phyloP scores from a whole-genome alignment of 2,113 vertebrate species.

The Jaculus jaculus region DNA sequence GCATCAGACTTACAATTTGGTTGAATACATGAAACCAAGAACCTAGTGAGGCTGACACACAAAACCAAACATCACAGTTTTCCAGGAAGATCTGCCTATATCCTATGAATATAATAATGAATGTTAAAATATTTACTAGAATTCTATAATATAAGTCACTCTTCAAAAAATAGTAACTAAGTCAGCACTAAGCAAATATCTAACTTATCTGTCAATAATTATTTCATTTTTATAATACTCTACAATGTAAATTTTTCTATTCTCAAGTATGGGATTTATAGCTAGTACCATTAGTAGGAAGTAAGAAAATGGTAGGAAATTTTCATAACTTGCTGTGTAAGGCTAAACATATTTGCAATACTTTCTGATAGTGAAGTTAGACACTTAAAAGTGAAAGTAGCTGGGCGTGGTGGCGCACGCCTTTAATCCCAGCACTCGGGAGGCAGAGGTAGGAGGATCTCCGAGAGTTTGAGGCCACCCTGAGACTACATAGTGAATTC shows the following conservation, averaged over 20 bases:
- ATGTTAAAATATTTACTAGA: neutral
- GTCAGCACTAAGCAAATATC: neutral
- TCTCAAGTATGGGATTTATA: neutral
- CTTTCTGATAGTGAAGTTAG: constrained; percentile 28
- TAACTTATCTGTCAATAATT: neutral
- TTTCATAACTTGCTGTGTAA: neutral
- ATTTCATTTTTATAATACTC: constrained; percentile 11
- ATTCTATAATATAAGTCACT: neutral
- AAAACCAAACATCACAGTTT: neutral
- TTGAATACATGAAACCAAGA: neutral
- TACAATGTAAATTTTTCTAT: neutral
- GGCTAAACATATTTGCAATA: neutral
- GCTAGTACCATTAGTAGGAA: neutral
- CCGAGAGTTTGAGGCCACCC: too few relatives aligned
- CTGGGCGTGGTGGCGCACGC: too few relatives aligned
- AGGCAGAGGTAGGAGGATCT: too few relatives aligned
- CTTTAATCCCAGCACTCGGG: too few relatives aligned
- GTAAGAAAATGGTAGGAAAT: neutral
- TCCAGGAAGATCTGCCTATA: neutral
- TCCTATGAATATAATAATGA: neutral
- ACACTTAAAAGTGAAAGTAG: neutral
- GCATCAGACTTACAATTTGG: neutral
- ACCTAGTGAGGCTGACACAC: neutral
- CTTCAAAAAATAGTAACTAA: neutral
- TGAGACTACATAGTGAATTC: too few relatives aligned